These are phyloP conservation scores for Colletes gigas DNA, from an alignment of 1,140 invertebrate genomes.

Conservation along the genomic window DNA sequence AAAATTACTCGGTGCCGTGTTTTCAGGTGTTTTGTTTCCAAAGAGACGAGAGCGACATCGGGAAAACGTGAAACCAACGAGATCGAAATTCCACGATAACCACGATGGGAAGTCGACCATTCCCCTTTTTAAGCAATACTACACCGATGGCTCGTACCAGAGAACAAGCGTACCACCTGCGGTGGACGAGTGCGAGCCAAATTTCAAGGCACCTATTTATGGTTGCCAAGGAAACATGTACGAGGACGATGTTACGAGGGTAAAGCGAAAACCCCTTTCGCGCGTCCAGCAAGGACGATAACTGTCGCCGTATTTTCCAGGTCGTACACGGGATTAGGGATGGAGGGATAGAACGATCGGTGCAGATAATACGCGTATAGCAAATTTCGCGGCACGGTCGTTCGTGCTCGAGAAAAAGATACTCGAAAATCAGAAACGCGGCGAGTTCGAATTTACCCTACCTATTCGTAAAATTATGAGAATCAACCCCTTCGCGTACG, in stretches of 20 bases:
- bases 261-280: constrained; percentile 36
- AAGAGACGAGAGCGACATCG: too few relatives aligned
- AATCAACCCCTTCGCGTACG: too few relatives aligned
- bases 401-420: background rate
- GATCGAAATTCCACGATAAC: background rate
- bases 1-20: too few relatives aligned
- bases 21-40: too few relatives aligned
- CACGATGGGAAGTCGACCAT: background rate
- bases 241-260: constrained; percentile 32
- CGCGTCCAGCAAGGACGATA: constrained; percentile 36
- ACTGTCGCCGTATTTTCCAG: constrained; percentile 41
- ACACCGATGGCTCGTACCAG: background rate
- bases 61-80: background rate
- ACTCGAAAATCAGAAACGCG: too few relatives aligned
- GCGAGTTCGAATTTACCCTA: too few relatives aligned
- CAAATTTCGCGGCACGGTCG: background rate
- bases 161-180: constrained; percentile 25
- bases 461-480: too few relatives aligned
- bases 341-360: background rate
- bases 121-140: background rate
- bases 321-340: background rate
- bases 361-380: background rate
- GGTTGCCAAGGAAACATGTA: constrained; percentile 40
- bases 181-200: constrained; percentile 2
- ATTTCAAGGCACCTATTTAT: constrained; percentile 44